Conservation (phyloP, 2,797 vertebrate genomes). For the Gallinago stenura region DNA sequence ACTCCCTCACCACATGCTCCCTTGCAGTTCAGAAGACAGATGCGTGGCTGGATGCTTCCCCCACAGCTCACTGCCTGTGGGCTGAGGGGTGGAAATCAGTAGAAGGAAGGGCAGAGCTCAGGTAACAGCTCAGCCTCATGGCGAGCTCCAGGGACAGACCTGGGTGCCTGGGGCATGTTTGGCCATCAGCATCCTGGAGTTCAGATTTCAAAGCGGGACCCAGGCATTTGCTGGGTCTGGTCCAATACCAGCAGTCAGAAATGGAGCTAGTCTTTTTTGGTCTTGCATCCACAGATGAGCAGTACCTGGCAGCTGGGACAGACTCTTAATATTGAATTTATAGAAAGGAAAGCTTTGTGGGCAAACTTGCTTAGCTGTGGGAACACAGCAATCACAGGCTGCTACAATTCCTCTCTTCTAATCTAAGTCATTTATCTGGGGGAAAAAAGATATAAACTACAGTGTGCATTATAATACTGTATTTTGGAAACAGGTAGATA, state of each 20-base stretch:
- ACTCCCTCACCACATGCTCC: neutral
- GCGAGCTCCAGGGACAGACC: rapidly evolving
- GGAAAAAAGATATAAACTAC: neutral
- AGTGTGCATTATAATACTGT: neutral
- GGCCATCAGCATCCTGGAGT: neutral
- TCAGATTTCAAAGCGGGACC: neutral
- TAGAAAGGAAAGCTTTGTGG: neutral
- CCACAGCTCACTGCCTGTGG: neutral
- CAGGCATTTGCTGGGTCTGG: neutral
- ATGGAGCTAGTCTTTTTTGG: neutral
- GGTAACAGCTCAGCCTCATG: neutral
- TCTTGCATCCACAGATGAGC: neutral
- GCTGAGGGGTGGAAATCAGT: neutral
- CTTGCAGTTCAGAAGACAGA: neutral
- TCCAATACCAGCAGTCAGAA: neutral
- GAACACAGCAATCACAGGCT: neutral
- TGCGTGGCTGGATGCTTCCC: neutral
- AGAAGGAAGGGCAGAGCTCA: rapidly evolving
- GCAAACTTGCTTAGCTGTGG: neutral
- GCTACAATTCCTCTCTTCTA: neutral
- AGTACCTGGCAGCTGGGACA: neutral
- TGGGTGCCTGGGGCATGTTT: neutral
- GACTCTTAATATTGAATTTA: neutral
- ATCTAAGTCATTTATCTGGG: neutral
- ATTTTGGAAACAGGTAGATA: neutral